Base-by-base conservation (phyloP, 2,797 vertebrate genomes). In the Glossophaga mutica region DNA sequence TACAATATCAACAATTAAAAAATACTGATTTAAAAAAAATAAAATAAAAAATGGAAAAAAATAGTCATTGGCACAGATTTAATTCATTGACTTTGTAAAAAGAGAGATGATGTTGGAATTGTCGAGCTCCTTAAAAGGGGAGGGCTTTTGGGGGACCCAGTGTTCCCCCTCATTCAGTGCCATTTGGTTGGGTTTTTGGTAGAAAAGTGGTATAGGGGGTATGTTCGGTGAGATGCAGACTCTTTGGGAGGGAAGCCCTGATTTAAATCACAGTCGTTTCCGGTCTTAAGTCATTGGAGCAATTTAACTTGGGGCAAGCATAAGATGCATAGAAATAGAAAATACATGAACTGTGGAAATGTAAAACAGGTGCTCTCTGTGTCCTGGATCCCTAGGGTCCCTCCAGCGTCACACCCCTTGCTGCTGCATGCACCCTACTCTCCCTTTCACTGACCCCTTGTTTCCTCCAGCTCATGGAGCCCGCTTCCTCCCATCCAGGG, bases 381-480 rank as follows among this genome's bases (percentile, higher is more conserved):
- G 55, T n/a, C 15, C 83, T 18, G 22, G 22, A 46, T n/a, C n/a
- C 0, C 0, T 34, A 22, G 55, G 39, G 16, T 46, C 57, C 68
- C 22, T 39, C 26, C 3, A 9, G 29, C 21, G 68, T 14, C 0
- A 2, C 1, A 0, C 22, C 48, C 10, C 65, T 11, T n/a, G 24
- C 24, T 34, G 11, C 4, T 19, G 26, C 11, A 12, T 22, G 39
- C 26, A 3, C 4, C 65, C 65, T 19, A 4, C 12, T 15, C 0
- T 11, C 5, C 24, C 78, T 15, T 52, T 37, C 1, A 14, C 24
- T 6, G 8, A 34, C 52, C 11, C 24, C 50, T 21, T 19, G 16
- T 24, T 7, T 68, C 57, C 15, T 46, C 42, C 3, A 18, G 57
- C 77, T 82, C 4, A 0, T 4, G 34, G 6, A 8, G 0, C 11